phyloP scores from a whole-genome alignment of 2,888 invertebrate species.

The Ennomos erosarius region DNA sequence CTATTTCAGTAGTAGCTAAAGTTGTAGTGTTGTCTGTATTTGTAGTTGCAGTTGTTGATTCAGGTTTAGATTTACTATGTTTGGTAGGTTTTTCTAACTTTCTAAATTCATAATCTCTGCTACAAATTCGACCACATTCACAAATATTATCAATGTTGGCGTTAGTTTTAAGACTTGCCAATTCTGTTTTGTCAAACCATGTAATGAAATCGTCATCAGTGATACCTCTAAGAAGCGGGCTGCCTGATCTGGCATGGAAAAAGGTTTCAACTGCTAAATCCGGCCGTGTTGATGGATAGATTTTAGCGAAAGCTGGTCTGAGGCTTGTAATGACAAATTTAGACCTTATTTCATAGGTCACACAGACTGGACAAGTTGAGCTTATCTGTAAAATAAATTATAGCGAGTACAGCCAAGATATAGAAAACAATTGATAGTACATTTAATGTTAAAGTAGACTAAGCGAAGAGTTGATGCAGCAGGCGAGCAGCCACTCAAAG shows the following conservation, averaged over 20 bases:
- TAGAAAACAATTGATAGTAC: no score
- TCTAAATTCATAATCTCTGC: conserved; percentile 74
- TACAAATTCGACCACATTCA: conserved; percentile 82
- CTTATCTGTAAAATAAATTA: conserved; percentile 73
- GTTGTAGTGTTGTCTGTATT: conserved; percentile 20
- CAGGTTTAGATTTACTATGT: conserved; percentile 25
- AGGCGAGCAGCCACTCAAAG: no score
- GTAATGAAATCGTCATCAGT: conserved; percentile 88
- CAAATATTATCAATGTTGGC: conserved; percentile 81
- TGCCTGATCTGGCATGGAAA: conserved; percentile 86
- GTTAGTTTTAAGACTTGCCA: conserved; percentile 73
- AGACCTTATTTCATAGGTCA: conserved; percentile 86
- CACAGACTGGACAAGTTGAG: conserved; percentile 86
- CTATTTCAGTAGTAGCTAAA: conserved; percentile 22
- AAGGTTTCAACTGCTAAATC: conserved; percentile 87
- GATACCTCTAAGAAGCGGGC: conserved; percentile 85
- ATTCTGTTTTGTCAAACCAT: conserved; percentile 87
- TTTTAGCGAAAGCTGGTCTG: conserved; percentile 86
- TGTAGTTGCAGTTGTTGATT: conserved; percentile 23
- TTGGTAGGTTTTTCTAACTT: conserved; percentile 48
- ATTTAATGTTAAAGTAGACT: no score
- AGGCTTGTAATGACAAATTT: conserved; percentile 86
- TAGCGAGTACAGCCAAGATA: neutral
- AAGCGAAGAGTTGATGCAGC: no score
- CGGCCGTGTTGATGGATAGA: conserved; percentile 86